phyloP scores from a whole-genome alignment of 2,888 invertebrate genomes.

The Syritta pipiens region DNA sequence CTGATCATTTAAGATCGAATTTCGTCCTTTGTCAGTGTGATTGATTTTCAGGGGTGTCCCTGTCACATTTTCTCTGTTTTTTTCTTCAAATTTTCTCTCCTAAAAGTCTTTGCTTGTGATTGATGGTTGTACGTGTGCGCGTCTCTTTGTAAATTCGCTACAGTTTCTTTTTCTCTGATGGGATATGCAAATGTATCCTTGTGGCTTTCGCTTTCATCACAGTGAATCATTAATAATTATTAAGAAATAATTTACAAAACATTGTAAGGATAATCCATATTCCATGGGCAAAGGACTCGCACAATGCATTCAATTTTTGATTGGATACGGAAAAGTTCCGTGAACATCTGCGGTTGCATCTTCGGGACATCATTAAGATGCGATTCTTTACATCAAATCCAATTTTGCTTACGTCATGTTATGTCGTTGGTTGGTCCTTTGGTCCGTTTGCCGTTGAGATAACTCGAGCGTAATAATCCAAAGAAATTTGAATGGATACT shows the following conservation, averaged over 20 bases:
- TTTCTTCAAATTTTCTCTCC: conserved; percentile 10
- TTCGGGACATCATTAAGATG: conserved; percentile 12
- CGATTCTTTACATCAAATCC: conserved; percentile 16
- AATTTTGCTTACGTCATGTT: conserved; percentile 55
- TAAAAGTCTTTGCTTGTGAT: conserved; percentile 31
- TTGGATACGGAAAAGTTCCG: conserved; percentile 32
- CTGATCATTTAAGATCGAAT: conserved; percentile 47
- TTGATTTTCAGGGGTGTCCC: conserved; percentile 51
- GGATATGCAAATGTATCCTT: conserved; percentile 48
- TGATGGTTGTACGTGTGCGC: too few relatives aligned
- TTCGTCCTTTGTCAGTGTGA: conserved; percentile 51
- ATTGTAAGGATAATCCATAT: conserved; percentile 66
- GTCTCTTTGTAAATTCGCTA: conserved; percentile 34
- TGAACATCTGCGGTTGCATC: conserved; percentile 58
- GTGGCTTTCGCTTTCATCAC: conserved; percentile 34
- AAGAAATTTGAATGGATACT: conserved; percentile 32
- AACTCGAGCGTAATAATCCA: conserved; percentile 62
- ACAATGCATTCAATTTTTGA: neutral
- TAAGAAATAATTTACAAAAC: conserved; percentile 66
- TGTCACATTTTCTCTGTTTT: conserved; percentile 3
- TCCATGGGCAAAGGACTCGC: too few relatives aligned
- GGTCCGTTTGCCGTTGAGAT: conserved; percentile 4
- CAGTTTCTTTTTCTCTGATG: neutral
- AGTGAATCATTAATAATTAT: conserved; percentile 63
- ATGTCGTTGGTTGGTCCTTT: neutral